These are phyloP conservation scores for Dryas iulia DNA, from an alignment of 1,140 invertebrate genomes.

Conservation along the genomic window DNA sequence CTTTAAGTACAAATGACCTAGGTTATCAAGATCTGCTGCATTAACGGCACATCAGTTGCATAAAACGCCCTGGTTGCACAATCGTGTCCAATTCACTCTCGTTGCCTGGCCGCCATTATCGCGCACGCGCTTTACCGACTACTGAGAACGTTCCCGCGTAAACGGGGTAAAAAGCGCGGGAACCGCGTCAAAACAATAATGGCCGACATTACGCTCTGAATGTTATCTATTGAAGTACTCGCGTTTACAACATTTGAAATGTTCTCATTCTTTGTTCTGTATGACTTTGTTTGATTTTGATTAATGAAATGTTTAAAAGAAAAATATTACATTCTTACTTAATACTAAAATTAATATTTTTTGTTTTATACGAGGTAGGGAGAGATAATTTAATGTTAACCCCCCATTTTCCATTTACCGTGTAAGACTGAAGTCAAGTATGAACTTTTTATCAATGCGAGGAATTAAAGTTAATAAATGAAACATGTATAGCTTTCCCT, in stretches of 20 bases:
- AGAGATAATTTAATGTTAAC: too few relatives aligned
- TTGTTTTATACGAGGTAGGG: too few relatives aligned
- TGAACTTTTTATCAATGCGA: too few relatives aligned
- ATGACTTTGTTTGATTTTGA: constrained; percentile 26
- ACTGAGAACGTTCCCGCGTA: constrained; percentile 78
- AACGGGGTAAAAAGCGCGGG: constrained; percentile 75
- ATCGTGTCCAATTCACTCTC: constrained; percentile 67
- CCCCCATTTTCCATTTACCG: too few relatives aligned
- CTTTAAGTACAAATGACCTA: constrained; percentile 40
- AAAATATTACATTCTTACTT: not conserved
- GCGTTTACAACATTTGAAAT: constrained; percentile 63
- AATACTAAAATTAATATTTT: not conserved
- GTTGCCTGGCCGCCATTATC: constrained; percentile 67
- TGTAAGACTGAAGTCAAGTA: too few relatives aligned
- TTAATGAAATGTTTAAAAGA: constrained; percentile 1
- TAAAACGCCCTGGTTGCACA: constrained; percentile 66
- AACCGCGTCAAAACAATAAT: constrained; percentile 67
- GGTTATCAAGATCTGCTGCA: constrained; percentile 57
- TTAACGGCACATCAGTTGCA: constrained; percentile 74
- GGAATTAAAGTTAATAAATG: too few relatives aligned
- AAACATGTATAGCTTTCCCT: not conserved
- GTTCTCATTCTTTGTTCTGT: constrained; percentile 60
- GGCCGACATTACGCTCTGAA: constrained; percentile 75
- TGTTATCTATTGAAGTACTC: constrained; percentile 63
- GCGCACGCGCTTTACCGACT: constrained; percentile 71